Percentiles rank a stretch among this genome's conserved stretches.
Conservation (phyloP, 2,888 invertebrate species). For the Bruchidius siliquastri region DNA sequence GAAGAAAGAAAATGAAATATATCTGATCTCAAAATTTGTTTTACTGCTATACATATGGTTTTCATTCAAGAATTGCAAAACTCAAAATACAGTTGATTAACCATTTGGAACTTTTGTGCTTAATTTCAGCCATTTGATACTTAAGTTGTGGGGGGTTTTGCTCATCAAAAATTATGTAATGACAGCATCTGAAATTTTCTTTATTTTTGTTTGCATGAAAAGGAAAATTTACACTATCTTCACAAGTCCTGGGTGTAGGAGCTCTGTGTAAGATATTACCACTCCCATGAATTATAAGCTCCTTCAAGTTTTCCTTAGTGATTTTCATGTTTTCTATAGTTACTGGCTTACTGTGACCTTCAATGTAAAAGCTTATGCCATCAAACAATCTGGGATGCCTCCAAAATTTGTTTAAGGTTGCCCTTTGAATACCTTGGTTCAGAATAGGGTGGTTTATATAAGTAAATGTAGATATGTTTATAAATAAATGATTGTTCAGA, state of each 20-base stretch:
- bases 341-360: slow-evolving; percentile 19
- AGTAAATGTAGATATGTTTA: slow-evolving; percentile 22
- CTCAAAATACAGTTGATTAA: slow-evolving; percentile 35
- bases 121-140: slow-evolving; percentile 34
- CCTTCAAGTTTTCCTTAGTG: slow-evolving; percentile 25
- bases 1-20: too few relatives aligned
- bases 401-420: slow-evolving; percentile 31
- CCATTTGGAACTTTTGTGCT: slow-evolving; percentile 36
- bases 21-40: neutral
- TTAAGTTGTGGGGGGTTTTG: slow-evolving; percentile 26
- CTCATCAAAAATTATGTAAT: slow-evolving; percentile 36
- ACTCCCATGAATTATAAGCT: slow-evolving; percentile 31
- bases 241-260: slow-evolving; percentile 30
- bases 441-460: slow-evolving; percentile 21
- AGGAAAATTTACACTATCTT: slow-evolving; percentile 18
- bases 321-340: slow-evolving; percentile 25
- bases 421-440: slow-evolving; percentile 26
- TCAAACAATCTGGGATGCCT: slow-evolving; percentile 37
- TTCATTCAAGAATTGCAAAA: slow-evolving; percentile 19
- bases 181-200: slow-evolving; percentile 24
- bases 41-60: neutral
- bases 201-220: slow-evolving; percentile 22
- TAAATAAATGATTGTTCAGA: slow-evolving; percentile 20
- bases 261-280: slow-evolving; percentile 32
- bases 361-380: slow-evolving; percentile 35